Evolutionary conservation across 2,797 vertebrate species (phyloP).

Genomic region (Peromyscus attwateri): DNA sequence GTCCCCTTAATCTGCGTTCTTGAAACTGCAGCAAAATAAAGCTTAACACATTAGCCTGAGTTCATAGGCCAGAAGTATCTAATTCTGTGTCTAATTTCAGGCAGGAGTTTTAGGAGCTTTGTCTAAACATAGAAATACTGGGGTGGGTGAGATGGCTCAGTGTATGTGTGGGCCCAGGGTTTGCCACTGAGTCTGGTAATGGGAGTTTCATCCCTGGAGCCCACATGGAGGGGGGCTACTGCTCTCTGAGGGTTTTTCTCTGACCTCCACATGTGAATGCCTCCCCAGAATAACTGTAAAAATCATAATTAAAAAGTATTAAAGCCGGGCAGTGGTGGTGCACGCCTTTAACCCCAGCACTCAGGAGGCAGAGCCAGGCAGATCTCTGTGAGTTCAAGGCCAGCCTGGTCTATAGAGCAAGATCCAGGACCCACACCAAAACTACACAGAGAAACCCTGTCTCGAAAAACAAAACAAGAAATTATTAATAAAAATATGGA

Average conservation of each 20-base stretch:
- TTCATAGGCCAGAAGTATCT: not conserved
- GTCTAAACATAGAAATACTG: not conserved
- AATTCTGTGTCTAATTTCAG: not conserved
- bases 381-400: not conserved
- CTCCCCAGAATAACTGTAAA: not conserved
- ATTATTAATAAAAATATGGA: no score
- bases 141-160: not conserved
- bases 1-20: not conserved
- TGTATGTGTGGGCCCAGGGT: not conserved
- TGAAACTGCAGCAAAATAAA: slow-evolving; percentile 42
- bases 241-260: not conserved
- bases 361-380: not conserved
- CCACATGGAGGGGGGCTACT: not conserved
- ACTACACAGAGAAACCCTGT: not conserved
- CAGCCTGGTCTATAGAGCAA: not conserved
- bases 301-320: not conserved
- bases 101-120: slow-evolving; percentile 45
- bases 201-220: not conserved
- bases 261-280: not conserved
- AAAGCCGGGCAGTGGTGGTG: not conserved
- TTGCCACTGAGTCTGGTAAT: not conserved
- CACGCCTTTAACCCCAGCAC: not conserved
- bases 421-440: not conserved
- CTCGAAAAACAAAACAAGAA: not conserved
- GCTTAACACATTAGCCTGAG: slow-evolving; percentile 41